Conservation (phyloP, 2,797 vertebrate genomes). For the Rhinogobio ventralis region DNA sequence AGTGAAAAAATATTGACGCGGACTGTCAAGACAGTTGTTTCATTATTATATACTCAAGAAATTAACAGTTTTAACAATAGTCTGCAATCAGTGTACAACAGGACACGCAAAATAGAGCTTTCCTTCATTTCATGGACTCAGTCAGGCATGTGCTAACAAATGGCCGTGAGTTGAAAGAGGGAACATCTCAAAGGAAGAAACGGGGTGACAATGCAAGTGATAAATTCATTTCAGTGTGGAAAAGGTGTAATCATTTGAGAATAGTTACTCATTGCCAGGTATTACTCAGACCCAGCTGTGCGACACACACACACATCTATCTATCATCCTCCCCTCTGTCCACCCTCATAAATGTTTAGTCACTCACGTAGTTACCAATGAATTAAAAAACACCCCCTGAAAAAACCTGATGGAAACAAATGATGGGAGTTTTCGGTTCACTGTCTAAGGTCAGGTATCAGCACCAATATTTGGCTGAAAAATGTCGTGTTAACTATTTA, state of each 20-base stretch:
- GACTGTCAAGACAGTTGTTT: neutral
- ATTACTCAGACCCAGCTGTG: constrained; percentile 59
- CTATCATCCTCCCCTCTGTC: constrained; percentile 43
- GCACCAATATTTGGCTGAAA: constrained; percentile 44
- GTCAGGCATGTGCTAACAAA: constrained; percentile 34
- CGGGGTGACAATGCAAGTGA: constrained; percentile 46
- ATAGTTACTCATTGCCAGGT: constrained; percentile 51
- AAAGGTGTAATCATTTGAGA: constrained; percentile 57
- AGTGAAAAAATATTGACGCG: neutral
- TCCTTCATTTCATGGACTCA: constrained; percentile 12
- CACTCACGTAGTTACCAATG: constrained; percentile 41
- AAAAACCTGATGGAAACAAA: constrained; percentile 9
- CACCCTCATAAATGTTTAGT: constrained; percentile 53
- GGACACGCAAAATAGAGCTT: constrained; percentile 2
- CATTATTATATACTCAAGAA: neutral
- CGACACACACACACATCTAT: constrained; percentile 23
- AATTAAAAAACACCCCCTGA: constrained; percentile 36
- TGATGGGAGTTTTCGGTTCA: constrained; percentile 36
- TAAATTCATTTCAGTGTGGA: constrained; percentile 46
- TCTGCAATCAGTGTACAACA: constrained; percentile 21
- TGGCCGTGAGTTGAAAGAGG: neutral
- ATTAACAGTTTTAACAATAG: neutral
- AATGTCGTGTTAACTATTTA: constrained; percentile 13
- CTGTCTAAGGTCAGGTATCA: constrained; percentile 41
- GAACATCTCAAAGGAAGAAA: constrained; percentile 30